Base-by-base conservation (phyloP, 1,140 invertebrate genomes). In the Drosophila pandora region DNA sequence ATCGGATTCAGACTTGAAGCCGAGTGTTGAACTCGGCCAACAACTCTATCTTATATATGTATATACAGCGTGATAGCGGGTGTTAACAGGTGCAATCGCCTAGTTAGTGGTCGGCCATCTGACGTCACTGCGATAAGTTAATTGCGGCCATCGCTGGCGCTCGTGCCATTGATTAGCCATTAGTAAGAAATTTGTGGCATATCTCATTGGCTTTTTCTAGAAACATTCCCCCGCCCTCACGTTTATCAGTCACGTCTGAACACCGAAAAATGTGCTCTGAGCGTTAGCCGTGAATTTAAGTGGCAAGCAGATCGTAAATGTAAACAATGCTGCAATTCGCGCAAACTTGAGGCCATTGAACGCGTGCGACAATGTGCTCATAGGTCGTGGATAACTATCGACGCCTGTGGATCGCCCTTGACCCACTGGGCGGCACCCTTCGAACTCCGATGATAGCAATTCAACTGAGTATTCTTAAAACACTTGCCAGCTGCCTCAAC, bases 81-180 rank as follows among this genome's bases (percentile, higher is more conserved):
- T 57, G 37, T 56, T 48, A 39, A 39, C 67, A 69, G 63, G 43
- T 69, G 63, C 45, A 67, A 41, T 25, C 47, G 43, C 25, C 63
- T 69, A 13, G 37, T 47, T 64, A 41, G 54, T 65, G 59, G 17
- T 45, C 41, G 2, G 4, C 43, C 21, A 21, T 9, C 43, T 82
- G 83, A 82, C 83, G 83, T 85, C 82, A 85, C 70, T 52, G 41
- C 58, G 70, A 73, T 73, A 73, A 73, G 50, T 23, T n/a, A 9
- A 28, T 72, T 37, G 41, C 17, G 28, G 25, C 17, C 52, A 30
- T 59, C 57, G 28, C 13, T 54, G 50, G 59, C 43, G 72, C 83
- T 88, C 84, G 79, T 88, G 83, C 79, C 83, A 73, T 68, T 78
- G 83, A 87, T 87, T 73, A 76, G 54, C 62, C 63, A 47, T 55